Base-by-base conservation (phyloP, 2,888 invertebrate genomes). In the Andrena flavipes region DNA sequence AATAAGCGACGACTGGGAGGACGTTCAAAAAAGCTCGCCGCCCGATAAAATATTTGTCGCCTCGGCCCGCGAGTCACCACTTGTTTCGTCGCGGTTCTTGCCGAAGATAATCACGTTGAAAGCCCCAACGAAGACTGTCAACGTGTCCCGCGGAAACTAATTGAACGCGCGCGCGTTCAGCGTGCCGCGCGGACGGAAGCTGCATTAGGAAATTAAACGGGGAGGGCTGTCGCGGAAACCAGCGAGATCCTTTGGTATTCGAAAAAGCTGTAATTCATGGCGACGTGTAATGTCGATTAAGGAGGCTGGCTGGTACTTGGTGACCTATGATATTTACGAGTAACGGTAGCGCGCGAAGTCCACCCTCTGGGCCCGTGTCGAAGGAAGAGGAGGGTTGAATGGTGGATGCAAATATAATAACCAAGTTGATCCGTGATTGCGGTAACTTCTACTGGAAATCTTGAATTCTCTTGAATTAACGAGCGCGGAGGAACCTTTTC, bases 191-290 rank as follows among this genome's bases (percentile, higher is more conserved):
- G 23, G 13, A 2, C 20, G 35, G 10, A 7, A 13, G 23, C 42
- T 63, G 42, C 42, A 42, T 63, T 63, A 42, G 35, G 63, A 42
- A 35, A 63, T 42, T 42, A 62, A 62, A 35, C 33, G n/a, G 62
- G 33, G 35, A 29, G 62, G 62, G n/a, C n/a, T 16, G 26, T 13
- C 16, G 26, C 60, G 30, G 30, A 62, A 62, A 35, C 62, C 3
- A 10, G 20, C 33, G 20, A 10, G n/a, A 62, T 20, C n/a, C 20
- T 29, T 60, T 29, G 29, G 60, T 16, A 6, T 30, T 62, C 62
- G 62, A 16, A 20, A 20, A 29, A 35, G 20, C 33, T 10, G 33
- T 7, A 29, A 35, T 20, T 33, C 33, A n/a, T 2, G 62, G 16
- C 20, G 62, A 33, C 20, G 7, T 23, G 20, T 26, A 33, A 26